Evolutionary conservation across 1,140 invertebrate genomes (phyloP).

Genomic region (Danaus plexippus): DNA sequence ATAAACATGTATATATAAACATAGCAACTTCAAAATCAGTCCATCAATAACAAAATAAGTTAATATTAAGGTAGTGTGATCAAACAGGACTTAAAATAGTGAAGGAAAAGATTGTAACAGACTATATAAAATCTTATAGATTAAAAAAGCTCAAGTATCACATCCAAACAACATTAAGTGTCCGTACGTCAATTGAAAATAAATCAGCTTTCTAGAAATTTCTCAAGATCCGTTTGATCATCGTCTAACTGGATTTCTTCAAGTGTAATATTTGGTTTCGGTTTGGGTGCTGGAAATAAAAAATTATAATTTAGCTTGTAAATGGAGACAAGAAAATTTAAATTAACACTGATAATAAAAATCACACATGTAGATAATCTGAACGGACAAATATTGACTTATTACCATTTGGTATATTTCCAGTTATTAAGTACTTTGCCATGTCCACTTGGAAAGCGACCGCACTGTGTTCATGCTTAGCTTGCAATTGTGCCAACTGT

Average conservation of each 20-base stretch:
- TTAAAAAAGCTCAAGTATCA: conserved; percentile 9
- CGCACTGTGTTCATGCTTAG: conserved; percentile 42
- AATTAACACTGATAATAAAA: background rate
- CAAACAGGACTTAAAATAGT: too few species aligned
- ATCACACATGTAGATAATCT: background rate
- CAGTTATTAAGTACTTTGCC: conserved; percentile 48
- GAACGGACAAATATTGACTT: background rate
- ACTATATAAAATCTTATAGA: conserved; percentile 8
- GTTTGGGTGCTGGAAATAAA: conserved; percentile 23
- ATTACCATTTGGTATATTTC: conserved; percentile 39
- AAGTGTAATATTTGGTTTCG: conserved; percentile 38
- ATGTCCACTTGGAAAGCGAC: conserved; percentile 53
- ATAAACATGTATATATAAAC: too few species aligned
- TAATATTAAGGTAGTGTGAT: too few species aligned
- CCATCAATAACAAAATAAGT: too few species aligned
- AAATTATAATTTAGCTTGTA: background rate
- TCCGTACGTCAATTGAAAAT: too few species aligned
- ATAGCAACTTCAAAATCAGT: too few species aligned
- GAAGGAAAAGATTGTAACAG: too few species aligned
- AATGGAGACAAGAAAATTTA: background rate
- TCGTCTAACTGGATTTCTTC: conserved; percentile 58
- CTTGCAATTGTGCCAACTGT: conserved; percentile 50
- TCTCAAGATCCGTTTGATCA: conserved; percentile 47
- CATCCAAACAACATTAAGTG: too few species aligned
- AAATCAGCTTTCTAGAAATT: conserved; percentile 55